A percentile compares a stretch with the other conserved stretches of the same genome.
These are phyloP conservation scores for Philhelius pedissequus DNA, from an alignment of 2,888 invertebrate genomes.

Conservation along the genomic window DNA sequence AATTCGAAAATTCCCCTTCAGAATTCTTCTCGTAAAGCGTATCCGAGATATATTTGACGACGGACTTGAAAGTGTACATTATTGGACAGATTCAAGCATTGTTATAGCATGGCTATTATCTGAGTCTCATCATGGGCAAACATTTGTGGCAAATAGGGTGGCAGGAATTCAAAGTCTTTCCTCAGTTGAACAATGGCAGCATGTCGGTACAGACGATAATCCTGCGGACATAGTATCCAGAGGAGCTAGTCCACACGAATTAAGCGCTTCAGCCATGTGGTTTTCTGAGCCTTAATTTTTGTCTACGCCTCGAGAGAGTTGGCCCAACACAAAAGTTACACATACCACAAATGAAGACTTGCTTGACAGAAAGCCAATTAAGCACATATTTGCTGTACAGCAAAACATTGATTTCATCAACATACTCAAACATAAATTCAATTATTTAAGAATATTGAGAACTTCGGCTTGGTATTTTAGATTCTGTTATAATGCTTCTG, in stretches of 20 bases:
- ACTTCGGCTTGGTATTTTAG: neutral
- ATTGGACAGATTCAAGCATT: constrained; percentile 51
- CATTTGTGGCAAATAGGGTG: constrained; percentile 50
- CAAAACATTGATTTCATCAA: neutral
- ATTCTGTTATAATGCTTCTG: neutral
- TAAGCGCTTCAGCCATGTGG: constrained; percentile 10
- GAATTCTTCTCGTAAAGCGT: constrained; percentile 41
- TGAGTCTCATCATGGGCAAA: constrained; percentile 35
- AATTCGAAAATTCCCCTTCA: no score
- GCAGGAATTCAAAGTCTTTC: constrained; percentile 36
- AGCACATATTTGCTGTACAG: neutral
- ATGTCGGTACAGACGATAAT: constrained; percentile 25
- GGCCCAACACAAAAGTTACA: neutral
- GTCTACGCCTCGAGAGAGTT: neutral
- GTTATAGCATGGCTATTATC: constrained; percentile 36
- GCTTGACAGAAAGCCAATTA: neutral
- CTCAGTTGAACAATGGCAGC: constrained; percentile 23
- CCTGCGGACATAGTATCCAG: constrained; percentile 51
- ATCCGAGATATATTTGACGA: no score
- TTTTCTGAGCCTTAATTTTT: constrained; percentile 4
- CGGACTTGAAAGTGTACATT: neutral
- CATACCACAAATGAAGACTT: neutral
- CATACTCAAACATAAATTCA: neutral
- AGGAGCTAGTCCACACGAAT: constrained; percentile 19
- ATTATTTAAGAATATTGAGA: neutral